Evolutionary conservation across 2,888 invertebrate genomes (phyloP), one percentile per base, ranked within the genome.

Genomic region (Scaeva pyrastri): DNA sequence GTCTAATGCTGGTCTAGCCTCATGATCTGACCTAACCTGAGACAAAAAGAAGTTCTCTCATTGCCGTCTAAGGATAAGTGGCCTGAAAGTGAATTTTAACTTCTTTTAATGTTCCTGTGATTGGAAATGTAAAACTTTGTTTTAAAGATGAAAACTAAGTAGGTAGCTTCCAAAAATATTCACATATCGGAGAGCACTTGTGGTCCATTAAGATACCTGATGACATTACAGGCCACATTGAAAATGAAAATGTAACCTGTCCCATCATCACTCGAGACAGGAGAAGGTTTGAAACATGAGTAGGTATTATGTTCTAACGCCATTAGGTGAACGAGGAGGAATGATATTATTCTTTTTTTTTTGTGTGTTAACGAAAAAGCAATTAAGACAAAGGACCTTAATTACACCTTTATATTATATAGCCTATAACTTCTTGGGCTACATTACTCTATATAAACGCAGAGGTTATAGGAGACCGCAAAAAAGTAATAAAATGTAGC

Each of bases 331-430:
- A 64, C 1, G 14, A 31, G 31, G 8, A 31, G 31, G 31, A 31
- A 66, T 36, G 19, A 26, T 23, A 48, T 64, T 64, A 31, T 62
- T 39, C 39, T 50, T 55, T 64, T 64, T 19, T 50, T 45, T 64
- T 64, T n/a, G n/a, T n/a, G n/a, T n/a, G 1, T 21, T 16, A 31
- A 58, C 55, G 31, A 73, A 82, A 82, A 82, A 66, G 66, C 58
- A 82, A 77, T 82, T 82, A 55, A 58, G 72, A 73, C 72, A 66
- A 72, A 82, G 78, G 45, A 45, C 66, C 78, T 73, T 82, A 82
- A 82, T 77, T 77, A 82, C 82, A 77, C 66, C 19, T 8, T 66
- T 43, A 68, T 41, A 45, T 43, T 31, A 48, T 31, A 48, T 60
- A 58, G 58, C 77, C 72, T 55, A 72, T 77, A 66, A 66, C 64